A percentile compares a stretch with the other conserved stretches of the same genome.
Evolutionary conservation across 1,140 invertebrate genomes (phyloP).

Genomic region (Andricus grossulariae): DNA sequence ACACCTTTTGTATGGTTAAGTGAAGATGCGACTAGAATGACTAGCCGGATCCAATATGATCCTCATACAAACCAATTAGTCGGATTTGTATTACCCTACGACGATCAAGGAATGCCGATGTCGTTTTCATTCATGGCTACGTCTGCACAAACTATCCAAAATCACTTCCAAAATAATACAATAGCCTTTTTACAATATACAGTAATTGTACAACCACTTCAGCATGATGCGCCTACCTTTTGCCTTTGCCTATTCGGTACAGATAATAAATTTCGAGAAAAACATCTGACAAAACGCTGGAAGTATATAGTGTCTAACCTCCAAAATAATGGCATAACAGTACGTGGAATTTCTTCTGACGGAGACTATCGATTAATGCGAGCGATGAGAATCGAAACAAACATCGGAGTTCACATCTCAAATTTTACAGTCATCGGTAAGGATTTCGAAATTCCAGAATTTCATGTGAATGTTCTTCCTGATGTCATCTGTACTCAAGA

Average conservation of each 20-base stretch:
- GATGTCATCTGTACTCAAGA: slow-evolving; percentile 43
- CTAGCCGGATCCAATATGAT: slow-evolving; percentile 45
- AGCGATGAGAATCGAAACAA: slow-evolving; percentile 28
- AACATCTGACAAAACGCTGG: slow-evolving; percentile 38
- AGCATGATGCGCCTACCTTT: slow-evolving; percentile 38
- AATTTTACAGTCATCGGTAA: background rate
- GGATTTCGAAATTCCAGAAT: background rate
- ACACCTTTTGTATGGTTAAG: slow-evolving; percentile 44
- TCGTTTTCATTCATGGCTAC: slow-evolving; percentile 36
- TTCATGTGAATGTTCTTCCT: slow-evolving; percentile 39
- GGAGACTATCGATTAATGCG: slow-evolving; percentile 27
- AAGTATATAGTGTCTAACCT: slow-evolving; percentile 33
- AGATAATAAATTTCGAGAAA: slow-evolving; percentile 38
- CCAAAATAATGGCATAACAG: slow-evolving; percentile 39
- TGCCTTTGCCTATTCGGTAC: slow-evolving; percentile 44
- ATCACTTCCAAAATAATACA: slow-evolving; percentile 38
- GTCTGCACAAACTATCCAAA: slow-evolving; percentile 38
- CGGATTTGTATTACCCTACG: slow-evolving; percentile 39
- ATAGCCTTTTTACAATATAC: slow-evolving; percentile 31
- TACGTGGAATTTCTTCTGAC: slow-evolving; percentile 40
- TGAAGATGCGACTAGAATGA: slow-evolving; percentile 47
- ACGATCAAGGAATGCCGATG: slow-evolving; percentile 43
- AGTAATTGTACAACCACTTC: slow-evolving; percentile 45
- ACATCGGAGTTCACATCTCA: slow-evolving; percentile 4
- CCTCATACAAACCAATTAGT: slow-evolving; percentile 42